Evolutionary conservation across 2,888 invertebrate genomes (phyloP), one percentile per base, ranked within the genome.

Genomic region (Acleris cristana): DNA sequence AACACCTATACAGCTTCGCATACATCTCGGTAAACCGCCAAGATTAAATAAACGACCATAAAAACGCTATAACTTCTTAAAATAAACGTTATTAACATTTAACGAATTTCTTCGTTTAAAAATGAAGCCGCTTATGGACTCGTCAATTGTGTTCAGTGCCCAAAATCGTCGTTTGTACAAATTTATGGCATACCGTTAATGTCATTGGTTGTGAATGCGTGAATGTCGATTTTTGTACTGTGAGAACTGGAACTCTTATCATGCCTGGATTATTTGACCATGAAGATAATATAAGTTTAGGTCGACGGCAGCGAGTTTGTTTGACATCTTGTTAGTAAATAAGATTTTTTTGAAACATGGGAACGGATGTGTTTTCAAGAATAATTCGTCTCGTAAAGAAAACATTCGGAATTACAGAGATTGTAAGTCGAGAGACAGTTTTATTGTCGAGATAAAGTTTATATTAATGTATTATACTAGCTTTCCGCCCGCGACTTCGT

Each of bases 71-170:
- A 67, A 67, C 63, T 54, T 34, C 51, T 63, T 57, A 48, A 58
- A 63, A 54, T 67, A 58, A 57, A 55, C 55, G 62, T 16, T 52
- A 67, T 67, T 63, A 58, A 61, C 19, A 57, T 26, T 56, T 57
- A 34, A 56, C 51, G 54, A 54, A 59, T 59, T 59, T 67, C 53
- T 52, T 63, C n/a, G 48, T 52, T 40, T 52, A 53, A 40, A 58
- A 53, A 63, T 52, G 67, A 66, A 66, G 66, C 56, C 51, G 61
- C 56, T 66, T 66, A 62, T 66, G 61, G 61, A 30, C 40, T 55
- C 56, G 61, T 60, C 60, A 51, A 3, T 8, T 34, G 34, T 34
- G 1, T 40, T 40, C 14, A 1, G 14, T 10, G 40, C 40, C 40
- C 40, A 5, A 14, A 40, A 40, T 40, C 40, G 40, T 4, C 12